Percentiles rank a stretch among this genome's conserved stretches.
Evolutionary conservation across 2,888 invertebrate genomes (phyloP).

Genomic region (Eutolmus rufibarbis): DNA sequence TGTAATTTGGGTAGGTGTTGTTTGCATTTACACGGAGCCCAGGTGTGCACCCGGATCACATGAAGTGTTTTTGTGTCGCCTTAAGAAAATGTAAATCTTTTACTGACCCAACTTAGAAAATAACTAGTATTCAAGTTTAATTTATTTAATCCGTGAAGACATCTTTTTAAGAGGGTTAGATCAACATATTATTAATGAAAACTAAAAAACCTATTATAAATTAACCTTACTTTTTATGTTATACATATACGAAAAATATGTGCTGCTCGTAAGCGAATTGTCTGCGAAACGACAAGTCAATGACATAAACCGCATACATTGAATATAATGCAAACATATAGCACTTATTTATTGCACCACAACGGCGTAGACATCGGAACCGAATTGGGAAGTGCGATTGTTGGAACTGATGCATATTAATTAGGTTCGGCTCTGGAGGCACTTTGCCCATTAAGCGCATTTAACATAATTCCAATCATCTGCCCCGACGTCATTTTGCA

Average conservation of each 20-base stretch:
- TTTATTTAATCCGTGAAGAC: neutral
- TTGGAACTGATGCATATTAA: conserved; percentile 33
- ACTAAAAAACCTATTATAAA: too few species aligned
- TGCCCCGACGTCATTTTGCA: neutral
- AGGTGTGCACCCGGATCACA: conserved; percentile 12
- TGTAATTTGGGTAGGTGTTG: neutral
- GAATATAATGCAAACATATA: neutral
- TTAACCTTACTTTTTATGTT: neutral
- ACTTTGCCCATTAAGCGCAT: conserved; percentile 2
- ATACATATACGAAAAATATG: neutral
- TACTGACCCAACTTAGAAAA: neutral
- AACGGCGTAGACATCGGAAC: conserved; percentile 33
- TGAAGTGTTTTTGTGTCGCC: neutral
- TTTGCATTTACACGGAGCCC: conserved; percentile 11
- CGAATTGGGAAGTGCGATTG: conserved; percentile 42
- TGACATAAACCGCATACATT: neutral
- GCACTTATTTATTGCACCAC: conserved; percentile 5
- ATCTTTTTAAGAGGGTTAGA: neutral
- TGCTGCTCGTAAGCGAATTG: neutral
- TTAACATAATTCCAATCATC: conserved; percentile 4
- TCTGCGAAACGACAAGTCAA: neutral
- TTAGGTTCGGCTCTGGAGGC: neutral
- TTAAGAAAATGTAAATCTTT: neutral
- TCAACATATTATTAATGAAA: neutral
- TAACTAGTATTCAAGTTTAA: neutral